Percentiles rank a stretch among this genome's conserved stretches.
Evolutionary conservation across 2,888 invertebrate genomes (phyloP).

Genomic region (Mimachlamys varia): DNA sequence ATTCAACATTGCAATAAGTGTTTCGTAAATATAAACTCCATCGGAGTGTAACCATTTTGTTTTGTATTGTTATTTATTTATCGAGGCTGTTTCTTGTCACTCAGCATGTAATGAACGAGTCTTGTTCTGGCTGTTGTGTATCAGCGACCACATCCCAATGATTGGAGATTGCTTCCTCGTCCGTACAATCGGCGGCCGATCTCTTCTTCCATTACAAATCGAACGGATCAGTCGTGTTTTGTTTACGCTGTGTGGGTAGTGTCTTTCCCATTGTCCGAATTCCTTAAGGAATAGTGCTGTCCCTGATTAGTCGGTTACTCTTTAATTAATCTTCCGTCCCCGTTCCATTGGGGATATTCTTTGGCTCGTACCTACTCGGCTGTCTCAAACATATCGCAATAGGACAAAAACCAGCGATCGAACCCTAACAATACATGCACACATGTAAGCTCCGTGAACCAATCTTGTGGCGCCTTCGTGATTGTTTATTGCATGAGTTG

Average conservation of each 20-base stretch:
- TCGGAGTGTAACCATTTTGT: no score
- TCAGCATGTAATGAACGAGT: neutral
- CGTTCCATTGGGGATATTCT: neutral
- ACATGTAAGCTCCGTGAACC: neutral
- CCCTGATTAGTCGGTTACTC: neutral
- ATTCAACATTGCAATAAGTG: no score
- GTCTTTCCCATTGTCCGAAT: neutral
- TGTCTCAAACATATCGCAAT: neutral
- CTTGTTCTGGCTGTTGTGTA: neutral
- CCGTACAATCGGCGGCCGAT: neutral
- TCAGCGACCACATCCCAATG: neutral
- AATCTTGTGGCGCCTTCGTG: neutral
- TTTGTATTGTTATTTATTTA: no score
- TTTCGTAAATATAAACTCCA: no score
- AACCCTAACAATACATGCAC: neutral
- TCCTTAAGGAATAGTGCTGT: neutral
- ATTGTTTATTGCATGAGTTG: neutral
- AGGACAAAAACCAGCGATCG: neutral
- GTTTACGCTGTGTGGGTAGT: neutral
- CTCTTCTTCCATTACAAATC: neutral
- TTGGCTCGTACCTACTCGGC: neutral
- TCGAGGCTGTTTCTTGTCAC: no score
- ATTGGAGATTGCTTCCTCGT: neutral
- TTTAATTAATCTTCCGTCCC: neutral
- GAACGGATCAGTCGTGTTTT: neutral